These are phyloP conservation scores for Chelon labrosus DNA, from an alignment of 2,797 vertebrate species.

Conservation along the genomic window DNA sequence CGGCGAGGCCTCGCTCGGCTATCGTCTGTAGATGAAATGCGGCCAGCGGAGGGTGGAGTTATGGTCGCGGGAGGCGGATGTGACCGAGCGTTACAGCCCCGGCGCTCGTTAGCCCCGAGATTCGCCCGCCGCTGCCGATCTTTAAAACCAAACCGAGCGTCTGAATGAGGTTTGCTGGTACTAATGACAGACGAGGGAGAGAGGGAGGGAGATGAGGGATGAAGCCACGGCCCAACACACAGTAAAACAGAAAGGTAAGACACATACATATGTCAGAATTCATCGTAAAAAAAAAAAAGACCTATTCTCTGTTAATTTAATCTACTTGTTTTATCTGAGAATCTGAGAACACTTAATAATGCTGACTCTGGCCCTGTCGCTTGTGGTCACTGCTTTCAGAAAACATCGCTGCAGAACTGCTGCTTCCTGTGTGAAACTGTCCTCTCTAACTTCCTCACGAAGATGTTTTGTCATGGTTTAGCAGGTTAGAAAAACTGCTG, in stretches of 20 bases:
- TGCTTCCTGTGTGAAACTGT: constrained; percentile 10
- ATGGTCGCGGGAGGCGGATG: constrained; percentile 30
- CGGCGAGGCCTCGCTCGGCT: constrained; percentile 1
- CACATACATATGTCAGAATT: not conserved
- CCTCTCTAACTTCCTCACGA: not conserved
- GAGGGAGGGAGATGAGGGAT: constrained; percentile 14
- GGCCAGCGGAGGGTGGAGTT: constrained; percentile 60
- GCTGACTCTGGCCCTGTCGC: not conserved
- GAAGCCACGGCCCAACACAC: constrained; percentile 10
- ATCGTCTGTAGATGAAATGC: constrained; percentile 40
- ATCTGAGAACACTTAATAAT: not conserved
- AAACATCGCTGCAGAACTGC: not conserved
- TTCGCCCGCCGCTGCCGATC: constrained; percentile 13
- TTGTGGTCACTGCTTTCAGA: not conserved
- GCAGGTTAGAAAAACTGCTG: not conserved
- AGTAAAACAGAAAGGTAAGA: constrained; percentile 11
- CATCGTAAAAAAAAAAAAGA: not conserved
- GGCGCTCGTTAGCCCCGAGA: constrained; percentile 25
- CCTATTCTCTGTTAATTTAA: not conserved
- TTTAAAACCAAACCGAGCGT: constrained; percentile 40
- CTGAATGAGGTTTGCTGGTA: constrained; percentile 25
- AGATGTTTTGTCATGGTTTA: not conserved
- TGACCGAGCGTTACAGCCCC: constrained; percentile 19
- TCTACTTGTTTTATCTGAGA: not conserved
- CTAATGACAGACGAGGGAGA: constrained; percentile 49